Evolutionary conservation across 2,797 vertebrate genomes (phyloP).

Genomic region (Lacerta bilineata): DNA sequence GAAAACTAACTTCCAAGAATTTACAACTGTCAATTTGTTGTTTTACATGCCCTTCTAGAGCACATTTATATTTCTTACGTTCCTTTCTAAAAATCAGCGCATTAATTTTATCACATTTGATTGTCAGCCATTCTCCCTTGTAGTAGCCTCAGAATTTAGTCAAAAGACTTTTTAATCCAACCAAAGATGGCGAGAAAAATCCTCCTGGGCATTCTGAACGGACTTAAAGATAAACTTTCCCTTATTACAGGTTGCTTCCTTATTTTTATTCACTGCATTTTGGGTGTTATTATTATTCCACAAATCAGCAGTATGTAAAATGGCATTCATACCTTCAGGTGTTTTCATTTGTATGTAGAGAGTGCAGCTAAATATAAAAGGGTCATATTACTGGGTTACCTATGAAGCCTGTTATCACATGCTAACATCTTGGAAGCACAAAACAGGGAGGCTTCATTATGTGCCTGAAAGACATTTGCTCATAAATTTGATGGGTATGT

Average conservation of each 20-base stretch:
- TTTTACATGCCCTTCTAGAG: too few species aligned
- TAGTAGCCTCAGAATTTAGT: too few species aligned
- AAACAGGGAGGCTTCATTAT: constrained; percentile 7
- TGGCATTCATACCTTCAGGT: constrained; percentile 26
- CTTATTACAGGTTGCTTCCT: background rate
- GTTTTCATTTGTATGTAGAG: background rate
- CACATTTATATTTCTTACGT: too few species aligned
- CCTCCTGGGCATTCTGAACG: background rate
- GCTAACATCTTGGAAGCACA: background rate
- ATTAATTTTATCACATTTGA: too few species aligned
- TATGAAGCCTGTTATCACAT: constrained; percentile 11
- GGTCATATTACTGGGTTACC: background rate
- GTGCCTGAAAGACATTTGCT: background rate
- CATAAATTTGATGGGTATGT: constrained; percentile 26
- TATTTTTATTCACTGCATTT: constrained; percentile 28
- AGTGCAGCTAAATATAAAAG: constrained; percentile 24
- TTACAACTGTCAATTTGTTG: too few species aligned
- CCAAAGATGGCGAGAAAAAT: background rate
- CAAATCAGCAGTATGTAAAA: background rate
- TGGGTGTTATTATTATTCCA: constrained; percentile 14
- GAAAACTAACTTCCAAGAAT: too few species aligned
- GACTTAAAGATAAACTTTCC: background rate
- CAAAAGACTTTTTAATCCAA: too few species aligned
- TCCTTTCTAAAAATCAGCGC: too few species aligned
- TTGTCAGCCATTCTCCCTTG: too few species aligned